Conservation (phyloP, 2,797 vertebrate species). For the Myotis findleyi region DNA sequence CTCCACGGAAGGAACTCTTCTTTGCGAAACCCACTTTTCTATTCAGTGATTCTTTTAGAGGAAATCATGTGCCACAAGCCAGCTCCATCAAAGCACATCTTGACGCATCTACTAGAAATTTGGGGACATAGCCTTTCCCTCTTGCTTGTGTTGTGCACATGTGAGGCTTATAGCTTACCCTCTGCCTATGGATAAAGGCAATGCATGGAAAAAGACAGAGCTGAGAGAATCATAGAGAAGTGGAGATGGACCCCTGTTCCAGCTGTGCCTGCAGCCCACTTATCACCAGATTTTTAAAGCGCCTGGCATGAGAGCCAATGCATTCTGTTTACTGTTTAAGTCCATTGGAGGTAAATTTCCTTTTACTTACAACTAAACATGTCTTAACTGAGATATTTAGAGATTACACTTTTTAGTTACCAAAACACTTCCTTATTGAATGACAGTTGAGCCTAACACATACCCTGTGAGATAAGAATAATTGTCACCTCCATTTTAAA, state of each 20-base stretch:
- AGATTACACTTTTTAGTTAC: not conserved
- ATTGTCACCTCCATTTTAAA: not conserved
- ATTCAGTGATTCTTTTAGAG: not conserved
- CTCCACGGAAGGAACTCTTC: not conserved
- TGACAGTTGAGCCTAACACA: not conserved
- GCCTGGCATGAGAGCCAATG: not conserved
- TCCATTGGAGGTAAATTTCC: not conserved
- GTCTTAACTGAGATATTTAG: not conserved
- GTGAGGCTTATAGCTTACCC: not conserved
- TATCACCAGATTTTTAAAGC: not conserved
- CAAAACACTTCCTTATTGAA: not conserved
- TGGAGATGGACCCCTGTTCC: not conserved
- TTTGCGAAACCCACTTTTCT: not conserved
- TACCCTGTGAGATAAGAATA: not conserved
- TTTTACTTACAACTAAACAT: constrained; percentile 7
- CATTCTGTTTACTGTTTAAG: not conserved
- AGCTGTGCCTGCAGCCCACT: not conserved
- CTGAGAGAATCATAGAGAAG: constrained; percentile 11
- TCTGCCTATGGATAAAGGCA: not conserved
- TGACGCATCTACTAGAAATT: not conserved
- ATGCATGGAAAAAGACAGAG: not conserved
- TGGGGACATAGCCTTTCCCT: not conserved
- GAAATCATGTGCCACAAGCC: not conserved
- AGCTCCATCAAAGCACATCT: not conserved
- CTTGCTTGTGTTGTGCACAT: not conserved